A percentile compares a stretch with the other conserved stretches of the same genome.
Conservation (phyloP, 2,113 vertebrate genomes). For the Xerus inauris region DNA sequence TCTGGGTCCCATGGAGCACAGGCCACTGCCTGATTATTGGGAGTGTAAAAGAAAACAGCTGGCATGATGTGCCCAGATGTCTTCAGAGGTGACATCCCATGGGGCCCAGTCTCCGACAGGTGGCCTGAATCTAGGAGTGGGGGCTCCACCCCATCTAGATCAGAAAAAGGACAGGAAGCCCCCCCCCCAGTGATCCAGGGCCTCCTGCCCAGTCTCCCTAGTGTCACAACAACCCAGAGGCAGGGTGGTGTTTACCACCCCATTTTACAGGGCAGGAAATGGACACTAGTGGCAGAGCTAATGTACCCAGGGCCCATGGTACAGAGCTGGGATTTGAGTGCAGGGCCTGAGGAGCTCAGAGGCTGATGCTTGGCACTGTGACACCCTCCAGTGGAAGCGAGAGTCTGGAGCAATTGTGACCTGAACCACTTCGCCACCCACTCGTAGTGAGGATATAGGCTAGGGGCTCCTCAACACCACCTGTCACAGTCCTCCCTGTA, state of each 20-base stretch:
- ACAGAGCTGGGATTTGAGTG: background rate
- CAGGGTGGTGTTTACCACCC: no score
- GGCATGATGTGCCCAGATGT: background rate
- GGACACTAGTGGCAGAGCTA: background rate
- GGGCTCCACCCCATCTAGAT: no score
- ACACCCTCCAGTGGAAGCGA: background rate
- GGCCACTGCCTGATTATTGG: background rate
- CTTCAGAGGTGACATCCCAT: background rate
- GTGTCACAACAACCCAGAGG: background rate
- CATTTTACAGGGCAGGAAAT: background rate
- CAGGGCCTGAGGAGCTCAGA: background rate
- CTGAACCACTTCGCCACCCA: background rate
- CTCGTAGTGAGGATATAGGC: background rate
- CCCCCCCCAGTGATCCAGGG: fast-evolving
- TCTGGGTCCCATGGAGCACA: background rate
- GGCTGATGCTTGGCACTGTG: background rate
- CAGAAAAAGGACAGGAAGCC: background rate
- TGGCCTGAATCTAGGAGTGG: no score
- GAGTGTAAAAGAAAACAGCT: background rate
- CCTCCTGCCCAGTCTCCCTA: background rate
- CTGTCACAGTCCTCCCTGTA: fast-evolving
- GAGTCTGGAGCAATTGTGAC: fast-evolving
- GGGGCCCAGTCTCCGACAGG: background rate
- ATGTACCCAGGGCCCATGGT: background rate
- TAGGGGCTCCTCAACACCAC: fast-evolving